phyloP scores from a whole-genome alignment of 2,113 vertebrate species.

The Hylia prasina region DNA sequence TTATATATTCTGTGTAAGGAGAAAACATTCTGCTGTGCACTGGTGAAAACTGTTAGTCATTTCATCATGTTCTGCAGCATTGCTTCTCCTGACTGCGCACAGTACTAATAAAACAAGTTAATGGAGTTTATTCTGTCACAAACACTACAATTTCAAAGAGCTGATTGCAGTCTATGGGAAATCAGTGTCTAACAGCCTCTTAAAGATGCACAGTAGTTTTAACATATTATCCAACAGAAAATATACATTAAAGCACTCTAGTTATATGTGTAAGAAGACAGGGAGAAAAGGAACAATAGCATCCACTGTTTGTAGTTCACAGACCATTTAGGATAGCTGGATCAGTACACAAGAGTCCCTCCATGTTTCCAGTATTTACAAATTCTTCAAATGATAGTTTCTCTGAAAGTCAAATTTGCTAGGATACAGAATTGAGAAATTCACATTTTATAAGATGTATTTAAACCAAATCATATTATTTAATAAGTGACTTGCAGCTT shows the following conservation, averaged over 20 bases:
- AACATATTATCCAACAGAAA: constrained; percentile 42
- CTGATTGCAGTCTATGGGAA: constrained; percentile 69
- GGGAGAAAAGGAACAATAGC: background rate
- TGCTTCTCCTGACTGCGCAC: constrained; percentile 72
- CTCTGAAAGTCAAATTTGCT: constrained; percentile 52
- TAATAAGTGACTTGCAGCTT: constrained; percentile 67
- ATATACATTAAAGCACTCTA: constrained; percentile 17
- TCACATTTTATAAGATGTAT: constrained; percentile 48
- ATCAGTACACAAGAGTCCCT: background rate
- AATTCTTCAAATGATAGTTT: constrained; percentile 29
- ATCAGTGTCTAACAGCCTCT: constrained; percentile 53
- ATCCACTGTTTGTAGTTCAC: background rate
- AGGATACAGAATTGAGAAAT: constrained; percentile 20
- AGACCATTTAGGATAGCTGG: background rate
- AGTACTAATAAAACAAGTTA: constrained; percentile 78
- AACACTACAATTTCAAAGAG: constrained; percentile 67
- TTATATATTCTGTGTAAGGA: constrained; percentile 70
- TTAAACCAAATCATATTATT: constrained; percentile 63
- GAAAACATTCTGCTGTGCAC: constrained; percentile 64
- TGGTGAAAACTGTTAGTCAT: constrained; percentile 72
- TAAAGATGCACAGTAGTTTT: constrained; percentile 59
- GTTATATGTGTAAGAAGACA: background rate
- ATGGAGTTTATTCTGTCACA: constrained; percentile 80
- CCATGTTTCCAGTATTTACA: constrained; percentile 26
- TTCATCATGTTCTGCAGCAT: constrained; percentile 71